Conservation (phyloP, 2,113 vertebrate species). For the Physeter macrocephalus region DNA sequence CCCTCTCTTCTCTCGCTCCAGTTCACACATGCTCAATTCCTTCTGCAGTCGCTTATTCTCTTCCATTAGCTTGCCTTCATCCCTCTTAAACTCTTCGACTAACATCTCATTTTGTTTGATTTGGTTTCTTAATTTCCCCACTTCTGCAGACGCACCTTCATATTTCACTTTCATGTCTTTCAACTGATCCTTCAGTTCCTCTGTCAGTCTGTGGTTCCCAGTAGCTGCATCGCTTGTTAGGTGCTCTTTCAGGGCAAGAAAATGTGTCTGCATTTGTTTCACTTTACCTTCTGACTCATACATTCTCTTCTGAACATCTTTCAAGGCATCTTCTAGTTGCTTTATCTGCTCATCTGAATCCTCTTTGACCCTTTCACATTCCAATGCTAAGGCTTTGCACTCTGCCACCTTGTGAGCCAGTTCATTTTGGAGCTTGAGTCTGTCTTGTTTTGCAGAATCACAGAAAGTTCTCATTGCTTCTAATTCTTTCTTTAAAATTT, state of each 20-base stretch:
- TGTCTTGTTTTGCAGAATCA: slow-evolving; percentile 85
- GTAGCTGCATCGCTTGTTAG: slow-evolving; percentile 77
- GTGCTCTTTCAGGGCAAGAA: slow-evolving; percentile 94
- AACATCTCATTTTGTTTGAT: slow-evolving; percentile 91
- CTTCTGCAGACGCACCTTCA: slow-evolving; percentile 92
- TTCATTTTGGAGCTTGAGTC: slow-evolving; percentile 82
- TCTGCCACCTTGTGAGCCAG: slow-evolving; percentile 86
- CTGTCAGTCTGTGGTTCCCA: slow-evolving; percentile 74
- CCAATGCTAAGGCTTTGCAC: slow-evolving; percentile 84
- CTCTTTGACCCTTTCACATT: slow-evolving; percentile 84
- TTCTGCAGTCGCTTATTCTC: slow-evolving; percentile 86
- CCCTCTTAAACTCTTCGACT: slow-evolving; percentile 89
- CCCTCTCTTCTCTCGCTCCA: slow-evolving; percentile 82
- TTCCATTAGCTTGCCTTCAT: slow-evolving; percentile 85
- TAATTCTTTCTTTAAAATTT: slow-evolving; percentile 84
- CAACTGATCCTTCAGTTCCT: slow-evolving; percentile 91
- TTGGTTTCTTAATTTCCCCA: slow-evolving; percentile 91
- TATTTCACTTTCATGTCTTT: slow-evolving; percentile 91
- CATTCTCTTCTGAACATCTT: slow-evolving; percentile 98
- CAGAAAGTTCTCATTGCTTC: slow-evolving; percentile 82
- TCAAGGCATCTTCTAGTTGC: slow-evolving; percentile 93
- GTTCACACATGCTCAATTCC: slow-evolving; percentile 78
- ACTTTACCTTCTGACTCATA: slow-evolving; percentile 96
- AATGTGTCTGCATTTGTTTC: slow-evolving; percentile 96
- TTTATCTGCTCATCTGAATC: slow-evolving; percentile 92